Conservation (phyloP, 2,888 invertebrate species). For the Platypus cylindrus region DNA sequence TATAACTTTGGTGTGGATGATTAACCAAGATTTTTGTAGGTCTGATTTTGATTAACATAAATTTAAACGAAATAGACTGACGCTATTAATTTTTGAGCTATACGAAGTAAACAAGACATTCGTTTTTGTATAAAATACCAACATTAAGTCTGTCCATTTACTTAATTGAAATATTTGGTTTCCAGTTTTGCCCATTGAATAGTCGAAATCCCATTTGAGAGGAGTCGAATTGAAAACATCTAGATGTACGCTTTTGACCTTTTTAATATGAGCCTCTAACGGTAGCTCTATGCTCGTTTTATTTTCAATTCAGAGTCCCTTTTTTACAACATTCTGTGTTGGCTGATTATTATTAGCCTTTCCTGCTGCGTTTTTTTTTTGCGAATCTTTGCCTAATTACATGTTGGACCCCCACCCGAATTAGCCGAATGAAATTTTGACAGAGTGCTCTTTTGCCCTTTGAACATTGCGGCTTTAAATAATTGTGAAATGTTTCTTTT, state of each 20-base stretch:
- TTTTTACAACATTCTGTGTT: constrained; percentile 14
- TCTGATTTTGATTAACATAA: no score
- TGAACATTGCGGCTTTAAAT: constrained; percentile 4
- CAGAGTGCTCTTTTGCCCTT: constrained; percentile 6
- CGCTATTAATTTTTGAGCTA: no score
- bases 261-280: constrained; percentile 12
- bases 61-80: no score
- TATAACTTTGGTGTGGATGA: no score
- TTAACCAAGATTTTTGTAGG: no score
- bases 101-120: no score
- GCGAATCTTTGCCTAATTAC: constrained; percentile 9
- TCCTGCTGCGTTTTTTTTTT: constrained; percentile 12
- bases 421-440: constrained; percentile 6
- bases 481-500: no score
- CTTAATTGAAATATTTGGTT: constrained; percentile 36
- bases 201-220: constrained; percentile 33
- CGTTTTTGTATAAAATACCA: no score
- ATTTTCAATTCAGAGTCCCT: constrained; percentile 19
- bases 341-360: constrained; percentile 16
- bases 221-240: constrained; percentile 28
- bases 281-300: constrained; percentile 24
- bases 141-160: constrained; percentile 32
- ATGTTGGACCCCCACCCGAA: constrained; percentile 8
- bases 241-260: constrained; percentile 29
- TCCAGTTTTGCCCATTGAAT: constrained; percentile 31